These are phyloP conservation scores for Caradrina clavipalpis DNA, from an alignment of 2,888 invertebrate genomes.

Conservation along the genomic window DNA sequence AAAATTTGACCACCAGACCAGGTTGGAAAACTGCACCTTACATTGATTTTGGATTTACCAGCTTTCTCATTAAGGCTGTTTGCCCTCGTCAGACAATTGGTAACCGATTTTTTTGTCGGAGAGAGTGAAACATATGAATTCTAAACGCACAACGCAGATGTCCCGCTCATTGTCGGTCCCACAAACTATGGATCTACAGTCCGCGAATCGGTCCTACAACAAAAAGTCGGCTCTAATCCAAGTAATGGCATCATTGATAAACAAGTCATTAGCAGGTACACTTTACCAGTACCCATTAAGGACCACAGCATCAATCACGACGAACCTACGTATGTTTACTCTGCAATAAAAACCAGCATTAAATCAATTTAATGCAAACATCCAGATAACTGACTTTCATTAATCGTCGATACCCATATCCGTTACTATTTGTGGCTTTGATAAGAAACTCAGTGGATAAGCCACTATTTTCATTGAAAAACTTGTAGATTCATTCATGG, in stretches of 20 bases:
- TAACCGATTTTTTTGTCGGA: too few species aligned
- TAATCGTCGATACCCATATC: slow-evolving; percentile 52
- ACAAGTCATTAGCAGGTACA: not conserved
- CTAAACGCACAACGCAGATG: too few species aligned
- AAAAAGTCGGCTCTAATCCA: too few species aligned
- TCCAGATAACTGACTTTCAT: slow-evolving; percentile 55
- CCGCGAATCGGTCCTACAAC: too few species aligned
- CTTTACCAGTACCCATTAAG: slow-evolving; percentile 1
- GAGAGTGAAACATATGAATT: too few species aligned
- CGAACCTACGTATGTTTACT: not conserved
- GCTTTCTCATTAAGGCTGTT: not conserved
- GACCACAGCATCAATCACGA: not conserved
- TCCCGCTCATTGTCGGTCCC: too few species aligned
- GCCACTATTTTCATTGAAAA: slow-evolving; percentile 36
- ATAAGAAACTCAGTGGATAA: slow-evolving; percentile 53
- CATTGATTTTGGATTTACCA: too few species aligned
- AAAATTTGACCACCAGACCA: too few species aligned
- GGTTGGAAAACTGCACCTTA: too few species aligned
- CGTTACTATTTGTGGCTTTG: slow-evolving; percentile 50
- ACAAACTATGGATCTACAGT: too few species aligned
- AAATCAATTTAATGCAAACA: slow-evolving; percentile 42
- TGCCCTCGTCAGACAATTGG: too few species aligned
- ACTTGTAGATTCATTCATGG: slow-evolving; percentile 57
- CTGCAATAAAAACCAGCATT: slow-evolving; percentile 41
- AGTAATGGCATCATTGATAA: not conserved